phyloP scores from a whole-genome alignment of 2,113 vertebrate genomes.

The Xiphophorus maculatus region DNA sequence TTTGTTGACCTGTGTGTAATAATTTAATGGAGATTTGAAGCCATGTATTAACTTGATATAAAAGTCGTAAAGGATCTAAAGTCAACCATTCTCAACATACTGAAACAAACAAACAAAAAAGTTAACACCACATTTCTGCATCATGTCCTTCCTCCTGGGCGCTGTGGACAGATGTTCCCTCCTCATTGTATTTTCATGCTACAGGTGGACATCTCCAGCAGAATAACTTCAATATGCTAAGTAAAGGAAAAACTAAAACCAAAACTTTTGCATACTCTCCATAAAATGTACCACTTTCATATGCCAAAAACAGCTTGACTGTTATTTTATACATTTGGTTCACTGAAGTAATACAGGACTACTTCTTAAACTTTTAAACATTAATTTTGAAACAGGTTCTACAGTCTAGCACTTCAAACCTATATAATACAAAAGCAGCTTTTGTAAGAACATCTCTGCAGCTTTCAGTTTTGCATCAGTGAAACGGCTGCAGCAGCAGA shows the following conservation, averaged over 20 bases:
- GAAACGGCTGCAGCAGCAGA: conserved; percentile 37
- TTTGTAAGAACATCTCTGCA: conserved; percentile 43
- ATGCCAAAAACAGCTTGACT: background rate
- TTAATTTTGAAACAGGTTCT: background rate
- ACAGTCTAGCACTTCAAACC: background rate
- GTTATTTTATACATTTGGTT: background rate
- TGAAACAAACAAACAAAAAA: too few relatives aligned
- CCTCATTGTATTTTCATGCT: background rate
- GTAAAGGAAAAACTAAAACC: background rate
- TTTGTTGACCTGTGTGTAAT: too few relatives aligned
- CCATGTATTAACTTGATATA: background rate
- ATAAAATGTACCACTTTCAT: background rate
- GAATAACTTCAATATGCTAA: background rate
- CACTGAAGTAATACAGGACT: background rate
- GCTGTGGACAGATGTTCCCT: background rate
- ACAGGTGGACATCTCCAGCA: background rate
- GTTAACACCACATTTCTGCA: background rate
- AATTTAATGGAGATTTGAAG: too few relatives aligned
- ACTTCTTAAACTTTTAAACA: background rate
- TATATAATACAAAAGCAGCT: conserved; percentile 7
- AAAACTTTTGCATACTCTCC: background rate
- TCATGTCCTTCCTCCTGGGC: background rate
- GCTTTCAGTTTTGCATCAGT: conserved; percentile 33
- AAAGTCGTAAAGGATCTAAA: background rate
- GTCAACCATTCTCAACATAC: background rate